Evolutionary conservation across 2,797 vertebrate genomes (phyloP), one percentile per base, ranked within the genome.

Genomic region (Platalea minor): DNA sequence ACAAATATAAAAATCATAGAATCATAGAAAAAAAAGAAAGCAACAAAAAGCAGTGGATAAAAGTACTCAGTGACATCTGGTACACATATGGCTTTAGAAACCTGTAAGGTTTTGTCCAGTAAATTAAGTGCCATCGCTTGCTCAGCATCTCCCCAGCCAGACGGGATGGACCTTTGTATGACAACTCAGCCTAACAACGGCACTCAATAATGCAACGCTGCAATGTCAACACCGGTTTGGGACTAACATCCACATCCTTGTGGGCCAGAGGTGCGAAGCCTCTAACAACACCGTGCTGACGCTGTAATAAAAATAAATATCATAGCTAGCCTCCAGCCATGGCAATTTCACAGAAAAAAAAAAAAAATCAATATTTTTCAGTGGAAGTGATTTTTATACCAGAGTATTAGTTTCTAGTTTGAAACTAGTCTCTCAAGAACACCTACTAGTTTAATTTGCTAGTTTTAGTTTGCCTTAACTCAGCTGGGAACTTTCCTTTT

Each of bases 301-400:
- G 94, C 94, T 92, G 93, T 85, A 95, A 95, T 79, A 96, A 96
- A 96, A 97, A 96, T 94, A 95, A 96, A 61, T 79, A 94, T 79
- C 69, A 69, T 70, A 86, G 89, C 83, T 89, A 92, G 95, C 95
- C 93, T 89, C 50, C n/a, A 95, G 96, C 93, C 85, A 87, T 24
- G 48, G 90, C 94, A 92, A 91, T 93, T 95, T 87, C 80, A 91
- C 79, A 80, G 91, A 16, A 26, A 23, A 16, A 45, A 67, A 48
- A 73, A 88, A 76, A 41, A 50, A 82, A 28, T 95, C 94, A 96
- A 89, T 96, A 82, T 73, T 85, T 90, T 91, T 77, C 88, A 94
- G 90, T n/a, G 16, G 74, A 86, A 95, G 76, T 57, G 67, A 74
- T 95, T 94, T 96, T 95, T 93, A 90, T 93, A 95, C 56, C 35